A percentile compares a stretch with the other conserved stretches of the same genome.
Conservation (phyloP, 92 coral and sea anemone genomes). For the Epizoanthus stellaris region DNA sequence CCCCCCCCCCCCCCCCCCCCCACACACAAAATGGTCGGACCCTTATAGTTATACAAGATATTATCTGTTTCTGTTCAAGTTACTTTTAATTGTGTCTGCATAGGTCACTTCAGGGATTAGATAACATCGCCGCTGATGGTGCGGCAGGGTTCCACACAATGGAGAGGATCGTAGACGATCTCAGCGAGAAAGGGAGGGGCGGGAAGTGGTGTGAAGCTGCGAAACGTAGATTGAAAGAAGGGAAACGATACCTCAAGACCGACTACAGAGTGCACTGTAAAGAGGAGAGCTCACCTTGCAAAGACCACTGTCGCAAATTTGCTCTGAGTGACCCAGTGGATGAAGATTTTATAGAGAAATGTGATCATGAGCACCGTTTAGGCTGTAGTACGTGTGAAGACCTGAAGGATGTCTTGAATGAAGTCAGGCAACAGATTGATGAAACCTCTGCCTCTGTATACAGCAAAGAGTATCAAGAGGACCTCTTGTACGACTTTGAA, state of each 20-base stretch:
- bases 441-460: background rate
- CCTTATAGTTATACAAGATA: too few species aligned
- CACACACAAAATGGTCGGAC: too few species aligned
- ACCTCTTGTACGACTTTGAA: constrained; percentile 8
- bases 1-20: too few species aligned
- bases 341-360: constrained; percentile 43
- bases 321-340: constrained; percentile 52
- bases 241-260: constrained; percentile 41
- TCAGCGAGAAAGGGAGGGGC: constrained; percentile 1
- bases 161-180: constrained; percentile 41
- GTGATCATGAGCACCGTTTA: constrained; percentile 14
- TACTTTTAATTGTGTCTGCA: too few species aligned
- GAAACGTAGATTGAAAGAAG: constrained; percentile 36
- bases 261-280: constrained; percentile 44
- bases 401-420: constrained; percentile 3
- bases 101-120: constrained; percentile 41
- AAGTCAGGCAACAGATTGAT: constrained; percentile 2
- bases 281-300: constrained; percentile 42
- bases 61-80: too few species aligned
- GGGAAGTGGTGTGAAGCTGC: constrained; percentile 20
- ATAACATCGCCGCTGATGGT: constrained; percentile 44
- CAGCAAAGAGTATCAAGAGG: background rate
- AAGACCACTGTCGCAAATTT: constrained; percentile 55
- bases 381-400: background rate
- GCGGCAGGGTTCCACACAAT: constrained; percentile 42